A percentile compares a stretch with the other conserved stretches of the same genome.
Evolutionary conservation across 2,888 invertebrate genomes (phyloP).

Genomic region (Antheraea assamensis): DNA sequence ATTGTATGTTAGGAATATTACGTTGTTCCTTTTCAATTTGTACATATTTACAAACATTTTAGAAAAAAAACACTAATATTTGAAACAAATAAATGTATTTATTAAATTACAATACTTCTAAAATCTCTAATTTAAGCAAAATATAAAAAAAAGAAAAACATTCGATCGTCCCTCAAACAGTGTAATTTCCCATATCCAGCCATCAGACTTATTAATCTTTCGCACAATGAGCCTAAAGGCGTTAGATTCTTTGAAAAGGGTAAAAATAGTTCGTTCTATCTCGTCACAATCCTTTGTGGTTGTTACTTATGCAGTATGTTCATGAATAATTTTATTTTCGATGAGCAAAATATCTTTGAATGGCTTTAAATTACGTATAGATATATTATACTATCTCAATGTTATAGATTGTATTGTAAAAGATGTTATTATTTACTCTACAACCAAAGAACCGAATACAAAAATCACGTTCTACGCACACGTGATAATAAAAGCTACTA

Average conservation of each 20-base stretch:
- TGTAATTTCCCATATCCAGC: background rate
- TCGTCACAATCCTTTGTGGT: background rate
- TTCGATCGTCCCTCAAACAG: background rate
- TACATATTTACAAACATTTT: too few relatives aligned
- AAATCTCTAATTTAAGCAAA: background rate
- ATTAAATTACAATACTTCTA: too few relatives aligned
- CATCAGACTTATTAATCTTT: conserved; percentile 2
- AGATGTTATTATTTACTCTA: too few relatives aligned
- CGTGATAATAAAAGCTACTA: too few relatives aligned
- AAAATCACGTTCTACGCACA: too few relatives aligned
- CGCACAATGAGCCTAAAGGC: background rate
- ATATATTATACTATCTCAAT: background rate
- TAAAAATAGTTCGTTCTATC: background rate
- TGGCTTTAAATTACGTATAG: background rate
- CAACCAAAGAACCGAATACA: too few relatives aligned
- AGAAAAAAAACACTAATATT: too few relatives aligned
- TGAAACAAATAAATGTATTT: too few relatives aligned
- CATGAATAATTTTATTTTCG: background rate
- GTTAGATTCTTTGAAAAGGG: background rate
- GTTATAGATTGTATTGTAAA: background rate
- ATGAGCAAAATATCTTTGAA: background rate
- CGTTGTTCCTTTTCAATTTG: too few relatives aligned
- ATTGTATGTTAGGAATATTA: too few relatives aligned
- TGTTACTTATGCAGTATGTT: background rate
- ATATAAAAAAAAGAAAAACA: background rate